Base-by-base conservation (phyloP, 2,888 invertebrate genomes). In the Deilephila porcellus region DNA sequence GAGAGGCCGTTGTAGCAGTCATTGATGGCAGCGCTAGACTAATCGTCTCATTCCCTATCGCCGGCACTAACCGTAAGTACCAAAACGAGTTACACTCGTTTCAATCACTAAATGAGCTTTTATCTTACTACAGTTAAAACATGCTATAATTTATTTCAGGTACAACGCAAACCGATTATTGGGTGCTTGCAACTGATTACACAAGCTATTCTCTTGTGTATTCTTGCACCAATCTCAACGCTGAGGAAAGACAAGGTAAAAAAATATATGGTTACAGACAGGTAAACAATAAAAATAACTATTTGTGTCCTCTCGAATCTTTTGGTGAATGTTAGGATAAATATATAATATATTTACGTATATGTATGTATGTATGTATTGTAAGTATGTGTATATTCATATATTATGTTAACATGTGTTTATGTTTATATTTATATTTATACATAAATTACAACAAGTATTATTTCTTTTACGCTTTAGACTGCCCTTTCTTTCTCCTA, bases 161-260 rank as follows among this genome's bases (percentile, higher is more conserved):
- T 3, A 79, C 84, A 0, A 77, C 77, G 0, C 77, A 79, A 17
- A 76, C 85, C 3, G 81, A 87, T 0, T 96, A 96, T 82, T 96
- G 96, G 96, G 90, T 97, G 0, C 81, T 97, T 19, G 95, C 93
- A 45, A 96, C 97, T 0, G 96, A 97, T 83, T 97, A 96, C 83
- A 86, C 87, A 0, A 90, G 90, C 60, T 96, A 95, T 78, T 90
- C 96, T 0, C 93, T 96, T 0, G 95, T 96, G 0, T 96, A 96
- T 93, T 95, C 96, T 14, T 97, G 97, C 81, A 37, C 63, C 4
- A 93, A 96, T 72, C 64, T 86, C 4, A 74, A 81, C 20, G 73
- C 75, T 0, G 83, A 89, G 14, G 74, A 73, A 25, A 83, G 82
- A 77, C 77, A 80, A 84, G 88, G 91, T 91, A 59, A 67, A 19